Evolutionary conservation across 2,888 invertebrate species (phyloP).

Genomic region (Cartodere bifasciata): DNA sequence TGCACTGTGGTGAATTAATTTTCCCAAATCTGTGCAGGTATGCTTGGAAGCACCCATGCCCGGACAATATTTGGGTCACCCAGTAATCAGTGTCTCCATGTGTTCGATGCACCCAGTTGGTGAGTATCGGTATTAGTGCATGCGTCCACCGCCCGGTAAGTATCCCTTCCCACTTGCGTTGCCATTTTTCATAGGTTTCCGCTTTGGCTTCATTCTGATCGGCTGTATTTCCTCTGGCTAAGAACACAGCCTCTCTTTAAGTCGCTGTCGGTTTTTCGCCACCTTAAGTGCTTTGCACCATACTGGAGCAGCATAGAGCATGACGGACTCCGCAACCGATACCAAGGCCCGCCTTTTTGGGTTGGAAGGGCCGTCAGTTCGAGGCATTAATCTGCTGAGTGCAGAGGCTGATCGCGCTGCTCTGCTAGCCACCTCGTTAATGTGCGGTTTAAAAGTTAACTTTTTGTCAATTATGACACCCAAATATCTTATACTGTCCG

Average conservation of each 20-base stretch:
- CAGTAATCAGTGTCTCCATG: constrained; percentile 10
- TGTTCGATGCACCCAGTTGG: background rate
- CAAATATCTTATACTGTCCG: constrained; percentile 8
- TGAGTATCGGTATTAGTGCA: constrained; percentile 1
- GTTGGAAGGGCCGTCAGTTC: constrained; percentile 6
- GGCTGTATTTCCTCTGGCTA: background rate
- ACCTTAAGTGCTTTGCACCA: constrained; percentile 7
- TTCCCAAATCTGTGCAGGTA: constrained; percentile 14
- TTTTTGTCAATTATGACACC: constrained; percentile 9
- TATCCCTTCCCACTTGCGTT: constrained; percentile 11
- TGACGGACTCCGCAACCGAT: constrained; percentile 1
- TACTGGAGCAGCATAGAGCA: constrained; percentile 13
- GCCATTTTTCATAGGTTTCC: constrained; percentile 8
- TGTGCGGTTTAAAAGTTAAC: constrained; percentile 4
- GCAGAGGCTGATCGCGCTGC: constrained; percentile 2
- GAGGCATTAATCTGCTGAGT: constrained; percentile 8
- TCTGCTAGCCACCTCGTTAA: constrained; percentile 3
- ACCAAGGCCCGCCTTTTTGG: constrained; percentile 6
- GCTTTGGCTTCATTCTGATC: constrained; percentile 4
- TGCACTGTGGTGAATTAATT: background rate
- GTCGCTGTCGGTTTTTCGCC: constrained; percentile 2
- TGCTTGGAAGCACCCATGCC: constrained; percentile 16
- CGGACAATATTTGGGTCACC: constrained; percentile 16
- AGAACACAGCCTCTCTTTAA: too few relatives aligned
- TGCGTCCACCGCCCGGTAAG: too few relatives aligned